phyloP scores from a whole-genome alignment of 35 echinoderm and acorn worm species.

The Heliocidaris erythrogramma region DNA sequence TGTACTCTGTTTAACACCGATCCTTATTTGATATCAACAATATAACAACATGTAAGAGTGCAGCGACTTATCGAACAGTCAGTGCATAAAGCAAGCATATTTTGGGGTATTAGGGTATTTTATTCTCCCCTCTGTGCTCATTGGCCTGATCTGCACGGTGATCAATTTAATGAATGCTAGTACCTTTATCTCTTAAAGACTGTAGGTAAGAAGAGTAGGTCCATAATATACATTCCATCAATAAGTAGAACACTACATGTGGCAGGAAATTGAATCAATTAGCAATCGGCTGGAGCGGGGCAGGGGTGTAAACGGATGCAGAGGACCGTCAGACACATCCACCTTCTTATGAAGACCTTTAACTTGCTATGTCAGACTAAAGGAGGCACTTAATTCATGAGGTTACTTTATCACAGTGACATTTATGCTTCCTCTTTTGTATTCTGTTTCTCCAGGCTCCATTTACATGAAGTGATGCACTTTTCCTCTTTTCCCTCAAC shows the following conservation, averaged over 20 bases:
- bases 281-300: background rate
- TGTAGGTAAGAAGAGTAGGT: background rate
- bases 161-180: too few species aligned
- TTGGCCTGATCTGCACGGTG: too few species aligned
- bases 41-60: too few species aligned
- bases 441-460: background rate
- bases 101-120: too few species aligned
- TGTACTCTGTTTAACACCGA: too few species aligned
- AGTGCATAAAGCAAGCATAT: too few species aligned
- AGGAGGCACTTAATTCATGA: background rate
- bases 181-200: too few species aligned
- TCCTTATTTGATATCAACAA: too few species aligned
- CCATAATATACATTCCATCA: background rate
- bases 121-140: too few species aligned
- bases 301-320: background rate
- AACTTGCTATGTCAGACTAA: background rate
- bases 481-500: too few species aligned
- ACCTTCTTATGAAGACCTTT: background rate
- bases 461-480: too few species aligned
- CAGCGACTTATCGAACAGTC: too few species aligned
- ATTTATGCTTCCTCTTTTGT: background rate
- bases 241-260: background rate
- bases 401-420: conserved; percentile 1
- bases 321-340: background rate
- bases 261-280: conserved; percentile 12